These are phyloP conservation scores for Maniola jurtina DNA, from an alignment of 1,140 invertebrate species.

Conservation along the genomic window DNA sequence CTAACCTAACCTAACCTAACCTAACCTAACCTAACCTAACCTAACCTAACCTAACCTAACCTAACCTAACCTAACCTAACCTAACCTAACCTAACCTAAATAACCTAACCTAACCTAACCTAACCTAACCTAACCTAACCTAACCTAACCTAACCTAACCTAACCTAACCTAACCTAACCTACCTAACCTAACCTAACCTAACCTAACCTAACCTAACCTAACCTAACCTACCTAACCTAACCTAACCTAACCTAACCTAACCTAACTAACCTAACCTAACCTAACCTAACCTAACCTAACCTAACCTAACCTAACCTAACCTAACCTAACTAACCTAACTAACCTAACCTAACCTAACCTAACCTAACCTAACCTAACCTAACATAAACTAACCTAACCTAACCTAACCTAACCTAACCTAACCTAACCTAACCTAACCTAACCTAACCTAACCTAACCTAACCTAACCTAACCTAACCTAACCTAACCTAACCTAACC, in stretches of 20 bases:
- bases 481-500: constrained; percentile 39
- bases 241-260: constrained; percentile 38
- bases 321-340: constrained; percentile 38
- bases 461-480: constrained; percentile 39
- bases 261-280: constrained; percentile 36
- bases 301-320: constrained; percentile 40
- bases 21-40: constrained; percentile 17
- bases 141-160: constrained; percentile 24
- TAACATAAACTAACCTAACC: constrained; percentile 30
- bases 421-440: constrained; percentile 39
- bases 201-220: too few relatives aligned
- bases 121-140: constrained; percentile 35
- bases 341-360: constrained; percentile 37
- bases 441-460: constrained; percentile 38
- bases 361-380: constrained; percentile 37
- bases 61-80: constrained; percentile 23
- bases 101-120: constrained; percentile 31
- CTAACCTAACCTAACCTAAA: constrained; percentile 17
- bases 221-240: constrained; percentile 36
- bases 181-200: constrained; percentile 8
- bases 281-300: constrained; percentile 42
- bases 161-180: constrained; percentile 40
- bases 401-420: constrained; percentile 39
- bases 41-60: constrained; percentile 12
- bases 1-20: constrained; percentile 32